Evolutionary conservation across 2,797 vertebrate species (phyloP), one percentile per base, ranked within the genome.

Genomic region (Psittacula echo): DNA sequence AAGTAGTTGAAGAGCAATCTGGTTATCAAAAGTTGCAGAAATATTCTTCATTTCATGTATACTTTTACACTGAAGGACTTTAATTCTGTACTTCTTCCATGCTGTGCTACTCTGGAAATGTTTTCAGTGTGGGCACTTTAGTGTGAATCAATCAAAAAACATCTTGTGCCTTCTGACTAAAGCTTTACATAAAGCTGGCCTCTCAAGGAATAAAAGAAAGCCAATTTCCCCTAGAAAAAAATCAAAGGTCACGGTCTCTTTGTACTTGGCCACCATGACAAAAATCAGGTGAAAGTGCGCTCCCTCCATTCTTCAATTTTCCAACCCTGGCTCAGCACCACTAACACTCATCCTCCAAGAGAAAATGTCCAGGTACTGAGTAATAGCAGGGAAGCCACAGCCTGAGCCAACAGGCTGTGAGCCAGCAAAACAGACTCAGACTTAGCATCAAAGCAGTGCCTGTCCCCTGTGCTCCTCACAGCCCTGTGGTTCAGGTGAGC

Each of bases 121-220:
- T 72, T 88, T 87, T 81, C 66, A 66, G n/a, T n/a, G 47, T 34
- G 48, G 93, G 66, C 68, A 75, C 85, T 87, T 95, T 29, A 66
- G 39, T 30, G 7, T 5, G 22, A 89, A 82, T 93, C n/a, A 58
- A 80, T 80, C 42, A 58, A 58, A 79, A 89, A 62, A 44, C 1
- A 5, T 44, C 77, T 89, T 70, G 17, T 64, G 53, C 74, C 76
- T 73, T 90, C 64, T 79, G 72, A 66, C 62, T 47, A 56, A 65
- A 80, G 78, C 21, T 67, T 34, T 66, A 60, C 39, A 45, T 24
- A 66, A 92, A 68, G 34, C 41, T 68, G 23, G 30, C 48, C 85
- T 61, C 45, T 50, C 6, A 8, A 61, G 71, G 42, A 13, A 37
- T 71, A 61, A 65, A 60, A 34, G 22, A 60, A 60, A 37, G 41